Conservation (phyloP, 2,888 invertebrate species). For the Tiphia femorata region DNA sequence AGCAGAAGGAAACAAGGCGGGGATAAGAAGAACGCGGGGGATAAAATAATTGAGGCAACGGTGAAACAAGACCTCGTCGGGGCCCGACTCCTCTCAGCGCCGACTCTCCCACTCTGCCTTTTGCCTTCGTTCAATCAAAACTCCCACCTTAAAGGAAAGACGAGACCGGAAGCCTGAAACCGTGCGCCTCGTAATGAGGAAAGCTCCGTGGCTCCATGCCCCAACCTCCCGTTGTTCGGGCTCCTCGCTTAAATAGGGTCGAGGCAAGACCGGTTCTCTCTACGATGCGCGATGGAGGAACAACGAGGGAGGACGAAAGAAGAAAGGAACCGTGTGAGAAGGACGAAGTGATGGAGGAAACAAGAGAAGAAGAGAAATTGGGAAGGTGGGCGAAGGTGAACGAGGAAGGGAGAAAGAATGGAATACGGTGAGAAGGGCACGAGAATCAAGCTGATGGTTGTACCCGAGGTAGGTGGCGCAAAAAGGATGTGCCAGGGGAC, state of each 20-base stretch:
- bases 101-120: conserved; percentile 47
- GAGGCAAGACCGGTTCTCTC: conserved; percentile 15
- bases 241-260: conserved; percentile 37
- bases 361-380: not conserved
- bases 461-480: not conserved
- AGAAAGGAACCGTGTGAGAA: conserved; percentile 1
- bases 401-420: not conserved
- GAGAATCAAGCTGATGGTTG: not conserved
- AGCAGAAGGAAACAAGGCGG: conserved; percentile 17
- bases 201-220: conserved; percentile 48
- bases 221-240: conserved; percentile 35
- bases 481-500: not conserved
- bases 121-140: conserved; percentile 59
- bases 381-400: not conserved
- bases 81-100: conserved; percentile 31
- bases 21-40: conserved; percentile 38
- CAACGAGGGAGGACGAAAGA: not conserved
- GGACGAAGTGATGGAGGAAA: not conserved
- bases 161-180: conserved; percentile 52
- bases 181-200: conserved; percentile 56
- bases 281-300: conserved; percentile 21
- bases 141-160: conserved; percentile 55
- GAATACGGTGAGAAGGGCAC: too few species aligned
- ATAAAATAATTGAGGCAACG: conserved; percentile 53
- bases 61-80: conserved; percentile 47